phyloP scores from a whole-genome alignment of 2,113 vertebrate species.

The Telmatochromis sp. region DNA sequence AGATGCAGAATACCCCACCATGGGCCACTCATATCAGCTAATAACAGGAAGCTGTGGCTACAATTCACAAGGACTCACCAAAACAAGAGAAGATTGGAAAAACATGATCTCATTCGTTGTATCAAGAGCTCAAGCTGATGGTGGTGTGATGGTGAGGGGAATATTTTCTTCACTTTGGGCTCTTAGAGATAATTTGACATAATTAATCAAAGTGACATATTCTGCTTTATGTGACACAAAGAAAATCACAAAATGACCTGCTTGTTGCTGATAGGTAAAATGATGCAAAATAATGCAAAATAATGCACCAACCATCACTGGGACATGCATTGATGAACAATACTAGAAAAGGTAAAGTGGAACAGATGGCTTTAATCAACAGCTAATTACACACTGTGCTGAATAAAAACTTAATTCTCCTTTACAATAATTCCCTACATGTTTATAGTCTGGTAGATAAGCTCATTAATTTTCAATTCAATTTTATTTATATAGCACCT shows the following conservation, averaged over 20 bases:
- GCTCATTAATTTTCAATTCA: background rate
- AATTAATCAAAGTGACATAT: background rate
- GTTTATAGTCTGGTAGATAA: background rate
- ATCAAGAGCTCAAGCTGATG: background rate
- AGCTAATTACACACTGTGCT: background rate
- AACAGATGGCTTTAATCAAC: background rate
- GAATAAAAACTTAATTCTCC: background rate
- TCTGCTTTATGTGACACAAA: background rate
- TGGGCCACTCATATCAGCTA: background rate
- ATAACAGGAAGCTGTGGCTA: background rate
- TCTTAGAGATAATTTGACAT: fast-evolving
- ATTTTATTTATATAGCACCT: background rate
- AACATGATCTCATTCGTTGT: fast-evolving
- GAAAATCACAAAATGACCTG: background rate
- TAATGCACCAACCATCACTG: fast-evolving
- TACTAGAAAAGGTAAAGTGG: background rate
- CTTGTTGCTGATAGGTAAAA: background rate
- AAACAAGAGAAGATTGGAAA: background rate
- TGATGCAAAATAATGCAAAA: background rate
- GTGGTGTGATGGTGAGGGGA: background rate
- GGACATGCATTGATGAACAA: background rate
- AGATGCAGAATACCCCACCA: background rate
- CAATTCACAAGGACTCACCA: background rate
- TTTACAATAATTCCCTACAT: background rate
- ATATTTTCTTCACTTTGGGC: background rate